These are phyloP conservation scores for Solea solea DNA, from an alignment of 2,113 vertebrate genomes.

Conservation along the genomic window DNA sequence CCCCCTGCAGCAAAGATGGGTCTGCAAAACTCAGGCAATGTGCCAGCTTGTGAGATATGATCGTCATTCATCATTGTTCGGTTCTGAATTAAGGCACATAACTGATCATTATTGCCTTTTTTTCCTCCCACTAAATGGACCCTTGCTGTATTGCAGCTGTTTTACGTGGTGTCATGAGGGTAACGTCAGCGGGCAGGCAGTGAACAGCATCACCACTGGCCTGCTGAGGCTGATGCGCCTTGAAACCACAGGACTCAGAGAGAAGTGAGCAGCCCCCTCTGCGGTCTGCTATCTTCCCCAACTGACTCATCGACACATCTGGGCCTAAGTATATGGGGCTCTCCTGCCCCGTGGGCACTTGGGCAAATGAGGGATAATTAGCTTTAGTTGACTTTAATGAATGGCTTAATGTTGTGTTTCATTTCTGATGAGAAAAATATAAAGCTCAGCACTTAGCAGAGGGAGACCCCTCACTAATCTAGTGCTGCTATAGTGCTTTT, in stretches of 20 bases:
- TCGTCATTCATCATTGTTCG: slow-evolving; percentile 35
- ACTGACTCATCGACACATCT: slow-evolving; percentile 83
- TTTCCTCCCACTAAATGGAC: slow-evolving; percentile 21
- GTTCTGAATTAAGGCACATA: slow-evolving; percentile 31
- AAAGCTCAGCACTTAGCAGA: slow-evolving; percentile 78
- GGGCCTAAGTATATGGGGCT: slow-evolving; percentile 78
- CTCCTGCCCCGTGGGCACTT: slow-evolving; percentile 63
- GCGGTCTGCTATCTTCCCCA: slow-evolving; percentile 76
- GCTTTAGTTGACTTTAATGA: slow-evolving; percentile 83
- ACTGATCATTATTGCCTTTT: slow-evolving; percentile 39
- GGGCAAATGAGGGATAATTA: slow-evolving; percentile 82
- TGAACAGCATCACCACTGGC: slow-evolving; percentile 47
- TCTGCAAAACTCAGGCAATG: slow-evolving; percentile 1
- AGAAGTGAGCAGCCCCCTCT: slow-evolving; percentile 64
- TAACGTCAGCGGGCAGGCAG: slow-evolving; percentile 55
- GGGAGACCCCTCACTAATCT: slow-evolving; percentile 41
- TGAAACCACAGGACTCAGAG: slow-evolving; percentile 66
- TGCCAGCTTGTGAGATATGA: slow-evolving; percentile 18
- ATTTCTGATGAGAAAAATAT: slow-evolving; percentile 79
- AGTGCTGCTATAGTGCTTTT: slow-evolving; percentile 48
- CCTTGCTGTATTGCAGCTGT: slow-evolving; percentile 26
- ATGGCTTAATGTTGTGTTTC: slow-evolving; percentile 81
- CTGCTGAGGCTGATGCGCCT: slow-evolving; percentile 63
- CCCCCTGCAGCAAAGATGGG: slow-evolving; percentile 43
- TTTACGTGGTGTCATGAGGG: slow-evolving; percentile 57